Base-by-base conservation (phyloP, 1,140 invertebrate genomes). In the Drosophila subobscura region DNA sequence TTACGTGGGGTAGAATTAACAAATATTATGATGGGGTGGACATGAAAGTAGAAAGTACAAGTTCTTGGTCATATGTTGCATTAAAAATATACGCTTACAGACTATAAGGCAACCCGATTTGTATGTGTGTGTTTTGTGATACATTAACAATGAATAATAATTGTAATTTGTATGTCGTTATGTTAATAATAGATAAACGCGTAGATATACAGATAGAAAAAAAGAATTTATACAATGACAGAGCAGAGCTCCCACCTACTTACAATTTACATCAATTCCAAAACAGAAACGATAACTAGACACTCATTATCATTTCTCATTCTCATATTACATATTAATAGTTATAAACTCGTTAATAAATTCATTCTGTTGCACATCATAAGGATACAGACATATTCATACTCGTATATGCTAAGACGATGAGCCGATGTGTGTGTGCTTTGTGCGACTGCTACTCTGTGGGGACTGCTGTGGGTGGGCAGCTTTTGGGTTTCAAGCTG, bases 341-440 rank as follows among this genome's bases (percentile, higher is more conserved):
- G 72, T 79, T 79, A 75, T 86, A 88, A 88, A 88, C 83, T 88
- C 83, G 83, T 88, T 89, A 88, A 89, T 88, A 88, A 88, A 88
- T 88, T 88, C 83, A 83, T 88, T 83, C 60, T 81, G 83, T 88
- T 88, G 71, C 83, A 88, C 79, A 89, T 88, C 51, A 68, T 68
- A 65, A 33, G 42, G 45, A 64, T 60, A 63, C 33, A 37, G 10
- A 67, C 61, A 68, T 85, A 68, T 20, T 20, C 71, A 74, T 55
- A 72, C 56, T 77, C 72, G 73, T 41, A 67, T 64, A 20, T 46
- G 50, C 71, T 75, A 68, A 60, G 75, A 75, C 71, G 65, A 81
- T 79, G 70, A 58, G 49, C 55, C 16, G 16, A 53, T 72, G 49
- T 49, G 51, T 47, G 47, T 42, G 50, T 63, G 45, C 6, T 58